These are phyloP conservation scores for Odontophorus gujanensis DNA, from an alignment of 2,113 vertebrate species.

Conservation along the genomic window DNA sequence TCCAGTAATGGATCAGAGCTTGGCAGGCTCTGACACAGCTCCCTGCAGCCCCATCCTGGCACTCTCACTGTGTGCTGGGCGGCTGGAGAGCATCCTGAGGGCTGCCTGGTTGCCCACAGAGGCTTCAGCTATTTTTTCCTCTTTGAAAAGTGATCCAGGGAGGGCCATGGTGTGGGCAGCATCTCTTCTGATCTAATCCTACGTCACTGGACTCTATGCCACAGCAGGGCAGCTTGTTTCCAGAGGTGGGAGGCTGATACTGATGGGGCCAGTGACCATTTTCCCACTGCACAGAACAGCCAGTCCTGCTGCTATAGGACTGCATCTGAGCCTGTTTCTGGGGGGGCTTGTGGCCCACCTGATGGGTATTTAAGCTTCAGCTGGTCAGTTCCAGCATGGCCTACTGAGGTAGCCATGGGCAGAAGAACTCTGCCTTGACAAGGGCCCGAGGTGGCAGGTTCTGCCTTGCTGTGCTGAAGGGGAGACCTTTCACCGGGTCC, in stretches of 20 bases:
- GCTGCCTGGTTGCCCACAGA: neutral
- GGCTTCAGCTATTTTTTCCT: neutral
- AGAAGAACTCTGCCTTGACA: neutral
- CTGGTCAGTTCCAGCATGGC: neutral
- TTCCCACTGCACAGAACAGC: neutral
- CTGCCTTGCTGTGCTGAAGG: neutral
- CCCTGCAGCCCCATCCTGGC: neutral
- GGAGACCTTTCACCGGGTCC: neutral
- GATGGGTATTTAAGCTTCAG: neutral
- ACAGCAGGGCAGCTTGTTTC: neutral
- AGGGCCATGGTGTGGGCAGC: neutral
- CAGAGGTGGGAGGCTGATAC: neutral
- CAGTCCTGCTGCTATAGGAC: neutral
- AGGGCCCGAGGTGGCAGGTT: neutral
- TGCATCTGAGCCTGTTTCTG: neutral
- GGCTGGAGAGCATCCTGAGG: neutral
- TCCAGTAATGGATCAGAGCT: neutral
- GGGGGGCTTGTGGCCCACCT: neutral
- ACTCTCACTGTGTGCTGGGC: neutral
- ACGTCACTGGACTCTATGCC: neutral
- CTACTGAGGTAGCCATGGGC: neutral
- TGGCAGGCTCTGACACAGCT: neutral
- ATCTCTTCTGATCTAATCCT: neutral
- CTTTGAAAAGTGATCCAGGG: neutral
- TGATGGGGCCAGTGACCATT: neutral